Conservation (phyloP, 2,113 vertebrate species). For the Nerophis lumbriciformis region DNA sequence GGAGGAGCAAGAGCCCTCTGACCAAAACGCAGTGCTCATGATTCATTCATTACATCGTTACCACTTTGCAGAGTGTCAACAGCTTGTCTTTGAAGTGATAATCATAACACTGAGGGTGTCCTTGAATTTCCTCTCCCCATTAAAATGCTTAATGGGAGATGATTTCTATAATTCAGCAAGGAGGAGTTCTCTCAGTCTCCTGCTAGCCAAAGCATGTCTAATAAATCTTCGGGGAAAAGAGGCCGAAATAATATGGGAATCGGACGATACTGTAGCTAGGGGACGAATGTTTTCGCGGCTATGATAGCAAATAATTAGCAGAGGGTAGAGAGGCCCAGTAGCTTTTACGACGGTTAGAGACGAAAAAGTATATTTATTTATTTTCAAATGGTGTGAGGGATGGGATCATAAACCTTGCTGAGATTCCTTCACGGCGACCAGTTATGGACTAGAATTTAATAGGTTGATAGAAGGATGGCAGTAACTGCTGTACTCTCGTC, state of each 20-base stretch:
- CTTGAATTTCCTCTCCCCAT: slow-evolving; percentile 66
- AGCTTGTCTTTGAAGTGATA: slow-evolving; percentile 75
- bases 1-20: slow-evolving; percentile 45
- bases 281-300: neutral
- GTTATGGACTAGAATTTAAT: too few relatives aligned
- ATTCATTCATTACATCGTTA: slow-evolving; percentile 69
- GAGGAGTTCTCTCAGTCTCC: slow-evolving; percentile 60
- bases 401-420: too few relatives aligned
- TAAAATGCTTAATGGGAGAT: slow-evolving; percentile 72
- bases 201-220: slow-evolving; percentile 65
- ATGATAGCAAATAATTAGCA: neutral
- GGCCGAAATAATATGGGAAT: slow-evolving; percentile 23
- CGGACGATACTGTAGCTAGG: neutral
- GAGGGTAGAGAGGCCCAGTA: neutral
- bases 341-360: neutral
- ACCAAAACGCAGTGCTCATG: slow-evolving; percentile 60
- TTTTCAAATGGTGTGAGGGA: neutral
- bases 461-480: too few relatives aligned
- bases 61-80: slow-evolving; percentile 66
- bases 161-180: slow-evolving; percentile 66
- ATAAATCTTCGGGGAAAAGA: slow-evolving; percentile 58
- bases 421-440: too few relatives aligned
- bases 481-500: too few relatives aligned
- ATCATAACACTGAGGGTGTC: slow-evolving; percentile 71
- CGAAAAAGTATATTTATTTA: neutral